These are phyloP conservation scores for Nesoenas mayeri DNA, from an alignment of 2,113 vertebrate species.

Conservation along the genomic window DNA sequence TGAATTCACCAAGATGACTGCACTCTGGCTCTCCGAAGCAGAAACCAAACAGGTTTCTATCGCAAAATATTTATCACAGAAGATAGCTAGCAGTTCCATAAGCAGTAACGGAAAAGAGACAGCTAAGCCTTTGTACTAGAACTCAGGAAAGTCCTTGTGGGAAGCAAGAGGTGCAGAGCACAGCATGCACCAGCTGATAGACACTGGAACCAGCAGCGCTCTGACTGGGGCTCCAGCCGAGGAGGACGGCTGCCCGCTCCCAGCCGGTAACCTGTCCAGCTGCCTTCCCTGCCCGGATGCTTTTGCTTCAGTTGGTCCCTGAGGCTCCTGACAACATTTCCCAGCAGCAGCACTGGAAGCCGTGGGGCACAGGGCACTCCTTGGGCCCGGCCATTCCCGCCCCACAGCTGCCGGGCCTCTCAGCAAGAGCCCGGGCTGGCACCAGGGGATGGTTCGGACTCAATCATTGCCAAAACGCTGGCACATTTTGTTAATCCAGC, in stretches of 20 bases:
- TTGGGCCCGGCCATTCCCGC: fast-evolving
- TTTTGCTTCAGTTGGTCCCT: background rate
- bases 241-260: background rate
- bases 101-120: background rate
- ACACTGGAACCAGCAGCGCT: background rate
- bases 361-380: background rate
- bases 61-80: background rate
- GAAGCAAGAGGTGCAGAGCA: background rate
- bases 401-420: background rate
- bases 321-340: background rate
- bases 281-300: background rate
- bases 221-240: background rate
- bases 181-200: fast-evolving
- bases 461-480: background rate
- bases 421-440: fast-evolving
- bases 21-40: background rate
- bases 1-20: background rate
- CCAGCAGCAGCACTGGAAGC: background rate
- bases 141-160: background rate
- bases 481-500: background rate
- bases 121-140: background rate
- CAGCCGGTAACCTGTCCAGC: background rate
- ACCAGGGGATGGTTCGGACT: fast-evolving
- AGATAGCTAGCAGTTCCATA: background rate
- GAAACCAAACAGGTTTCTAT: background rate